Percentiles rank a stretch among this genome's conserved stretches.
phyloP scores from a whole-genome alignment of 1,140 invertebrate species.

The Homarus americanus region DNA sequence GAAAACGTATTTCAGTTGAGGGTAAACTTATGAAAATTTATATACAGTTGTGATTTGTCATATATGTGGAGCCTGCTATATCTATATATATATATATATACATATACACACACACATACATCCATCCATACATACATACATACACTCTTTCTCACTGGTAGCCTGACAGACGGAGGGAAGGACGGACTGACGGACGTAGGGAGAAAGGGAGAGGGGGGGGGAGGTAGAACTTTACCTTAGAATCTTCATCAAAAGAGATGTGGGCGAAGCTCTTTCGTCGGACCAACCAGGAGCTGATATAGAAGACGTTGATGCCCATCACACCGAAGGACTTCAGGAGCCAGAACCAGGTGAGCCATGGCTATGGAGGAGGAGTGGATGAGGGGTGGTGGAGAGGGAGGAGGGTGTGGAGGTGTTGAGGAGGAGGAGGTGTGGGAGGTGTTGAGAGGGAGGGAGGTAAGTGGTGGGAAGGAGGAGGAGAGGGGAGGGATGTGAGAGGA shows the following conservation, averaged over 20 bases:
- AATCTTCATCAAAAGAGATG: background rate
- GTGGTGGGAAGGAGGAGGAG: no score
- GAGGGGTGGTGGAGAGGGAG: background rate
- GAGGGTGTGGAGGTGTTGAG: background rate
- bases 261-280: conserved; percentile 5
- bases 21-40: no score
- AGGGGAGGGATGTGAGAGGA: no score
- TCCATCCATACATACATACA: no score
- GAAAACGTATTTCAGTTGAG: no score
- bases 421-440: background rate
- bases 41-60: no score
- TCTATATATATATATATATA: no score
- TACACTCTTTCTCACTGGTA: no score
- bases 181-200: background rate
- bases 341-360: conserved; percentile 51
- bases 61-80: no score
- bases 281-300: conserved; percentile 52
- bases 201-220: background rate
- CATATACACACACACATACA: no score
- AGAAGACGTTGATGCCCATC: conserved; percentile 59
- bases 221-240: conserved; percentile 1
- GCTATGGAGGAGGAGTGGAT: background rate
- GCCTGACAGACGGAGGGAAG: no score
- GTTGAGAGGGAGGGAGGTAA: background rate
- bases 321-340: conserved; percentile 46